Evolutionary conservation across 1,140 invertebrate species (phyloP).

Genomic region (Musca vetustissima): DNA sequence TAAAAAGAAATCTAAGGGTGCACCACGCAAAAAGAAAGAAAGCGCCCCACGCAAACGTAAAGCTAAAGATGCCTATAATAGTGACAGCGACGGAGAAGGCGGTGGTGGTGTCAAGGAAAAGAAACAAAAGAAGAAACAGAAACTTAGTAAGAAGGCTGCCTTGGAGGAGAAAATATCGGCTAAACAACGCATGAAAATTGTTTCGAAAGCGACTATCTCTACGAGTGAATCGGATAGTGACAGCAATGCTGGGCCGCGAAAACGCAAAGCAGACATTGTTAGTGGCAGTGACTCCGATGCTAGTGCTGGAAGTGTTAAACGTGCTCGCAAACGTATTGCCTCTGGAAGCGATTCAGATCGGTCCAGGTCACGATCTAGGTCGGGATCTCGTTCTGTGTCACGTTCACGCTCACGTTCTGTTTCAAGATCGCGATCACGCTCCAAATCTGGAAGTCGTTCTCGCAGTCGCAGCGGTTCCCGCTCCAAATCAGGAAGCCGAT

Average conservation of each 20-base stretch:
- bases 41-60: constrained; percentile 53
- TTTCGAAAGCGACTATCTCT: constrained; percentile 94
- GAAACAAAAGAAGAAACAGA: constrained; percentile 54
- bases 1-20: constrained; percentile 43
- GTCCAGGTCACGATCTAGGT: constrained; percentile 41
- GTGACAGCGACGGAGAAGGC: constrained; percentile 66
- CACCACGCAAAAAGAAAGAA: constrained; percentile 41
- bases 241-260: constrained; percentile 58
- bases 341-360: constrained; percentile 55
- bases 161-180: constrained; percentile 64
- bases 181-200: constrained; percentile 84
- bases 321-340: constrained; percentile 54
- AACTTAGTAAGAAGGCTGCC: constrained; percentile 46
- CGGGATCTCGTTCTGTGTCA: constrained; percentile 43
- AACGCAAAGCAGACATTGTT: constrained; percentile 56
- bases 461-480: constrained; percentile 33
- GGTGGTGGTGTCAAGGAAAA: constrained; percentile 31
- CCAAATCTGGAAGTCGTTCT: constrained; percentile 45
- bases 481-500: constrained; percentile 29
- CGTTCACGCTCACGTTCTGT: constrained; percentile 46
- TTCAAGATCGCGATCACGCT: constrained; percentile 53
- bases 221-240: constrained; percentile 91
- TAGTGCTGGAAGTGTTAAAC: constrained; percentile 54
- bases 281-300: constrained; percentile 55
- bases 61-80: constrained; percentile 52